Base-by-base conservation (phyloP, 2,113 vertebrate species). In the Syngnathus typhle region DNA sequence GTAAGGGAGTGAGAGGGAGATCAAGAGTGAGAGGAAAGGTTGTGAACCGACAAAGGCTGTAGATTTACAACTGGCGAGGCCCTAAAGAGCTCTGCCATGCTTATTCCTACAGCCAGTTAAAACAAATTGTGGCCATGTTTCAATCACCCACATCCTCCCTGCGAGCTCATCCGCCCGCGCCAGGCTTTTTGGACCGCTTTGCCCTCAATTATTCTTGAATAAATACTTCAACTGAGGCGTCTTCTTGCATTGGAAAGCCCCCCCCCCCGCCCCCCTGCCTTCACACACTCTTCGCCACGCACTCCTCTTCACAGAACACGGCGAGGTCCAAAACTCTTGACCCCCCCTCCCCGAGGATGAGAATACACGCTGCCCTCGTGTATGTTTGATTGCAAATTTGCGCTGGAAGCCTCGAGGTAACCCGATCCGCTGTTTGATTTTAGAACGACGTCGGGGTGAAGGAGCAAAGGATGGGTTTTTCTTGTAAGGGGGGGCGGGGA, bases 81-180 rank as follows among this genome's bases (percentile, higher is more conserved):
- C 74, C 75, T 61, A 44, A 67, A 88, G 78, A 84, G 86, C 81
- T 85, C 84, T 78, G 70, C 84, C 83, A 77, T 85, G 83, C 87
- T 90, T 88, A 87, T 88, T 89, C 88, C 88, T 86, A 83, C 80
- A 87, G 89, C 88, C 89, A 89, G 88, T 88, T 90, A 84, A 91
- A 92, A 88, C 89, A 91, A 90, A 90, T 88, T 82, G 86, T 83
- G 68, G 82, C 85, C 79, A 65, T 83, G 87, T 84, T 87, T 88
- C 87, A 88, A 84, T 88, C 84, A 82, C 75, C 75, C 75, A 77
- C 81, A 81, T 80, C 82, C 72, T 77, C 76, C 80, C 54, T 68
- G 66, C 74, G 78, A 67, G 60, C 83, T 84, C 82, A 79, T 85
- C 79, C 68, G 80, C 84, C 78, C 67, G 10, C 70, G 64, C 74